A percentile compares a stretch with the other conserved stretches of the same genome.
phyloP scores from a whole-genome alignment of 2,113 vertebrate genomes.

The Parus major region DNA sequence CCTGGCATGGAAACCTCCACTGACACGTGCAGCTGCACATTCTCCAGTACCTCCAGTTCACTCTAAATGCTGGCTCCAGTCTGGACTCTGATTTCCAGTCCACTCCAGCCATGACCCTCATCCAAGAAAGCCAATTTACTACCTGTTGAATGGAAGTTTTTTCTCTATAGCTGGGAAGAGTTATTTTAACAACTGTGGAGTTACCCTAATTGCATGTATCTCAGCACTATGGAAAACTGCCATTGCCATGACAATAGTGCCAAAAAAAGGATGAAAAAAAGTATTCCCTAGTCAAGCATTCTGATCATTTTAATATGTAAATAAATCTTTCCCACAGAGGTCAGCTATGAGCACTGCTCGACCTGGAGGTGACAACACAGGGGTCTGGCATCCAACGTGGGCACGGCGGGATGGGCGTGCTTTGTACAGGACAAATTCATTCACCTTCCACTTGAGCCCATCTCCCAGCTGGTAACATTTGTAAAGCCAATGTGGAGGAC shows the following conservation, averaged over 20 bases:
- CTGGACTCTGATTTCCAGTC: background rate
- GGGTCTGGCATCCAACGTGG: background rate
- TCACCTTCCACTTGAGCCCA: background rate
- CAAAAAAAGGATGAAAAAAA: background rate
- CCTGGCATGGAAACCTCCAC: background rate
- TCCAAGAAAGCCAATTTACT: background rate
- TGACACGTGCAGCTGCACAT: accelerated
- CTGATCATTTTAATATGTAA: background rate
- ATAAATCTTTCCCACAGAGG: background rate
- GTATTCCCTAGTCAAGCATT: background rate
- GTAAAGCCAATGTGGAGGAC: background rate
- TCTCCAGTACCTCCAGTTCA: background rate
- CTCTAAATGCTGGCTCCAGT: background rate
- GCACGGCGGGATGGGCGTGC: accelerated
- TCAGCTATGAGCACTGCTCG: background rate
- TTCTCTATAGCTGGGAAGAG: background rate
- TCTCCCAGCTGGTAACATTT: background rate
- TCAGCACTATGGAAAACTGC: background rate
- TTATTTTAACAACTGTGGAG: background rate
- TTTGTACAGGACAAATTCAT: background rate
- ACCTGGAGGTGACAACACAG: background rate
- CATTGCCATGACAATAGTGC: background rate
- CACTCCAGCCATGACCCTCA: background rate
- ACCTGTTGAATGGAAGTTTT: background rate
- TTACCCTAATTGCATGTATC: background rate